Base-by-base conservation (phyloP, 37 sponge, comb jelly and placozoan genomes). In the Agelas oroides region DNA sequence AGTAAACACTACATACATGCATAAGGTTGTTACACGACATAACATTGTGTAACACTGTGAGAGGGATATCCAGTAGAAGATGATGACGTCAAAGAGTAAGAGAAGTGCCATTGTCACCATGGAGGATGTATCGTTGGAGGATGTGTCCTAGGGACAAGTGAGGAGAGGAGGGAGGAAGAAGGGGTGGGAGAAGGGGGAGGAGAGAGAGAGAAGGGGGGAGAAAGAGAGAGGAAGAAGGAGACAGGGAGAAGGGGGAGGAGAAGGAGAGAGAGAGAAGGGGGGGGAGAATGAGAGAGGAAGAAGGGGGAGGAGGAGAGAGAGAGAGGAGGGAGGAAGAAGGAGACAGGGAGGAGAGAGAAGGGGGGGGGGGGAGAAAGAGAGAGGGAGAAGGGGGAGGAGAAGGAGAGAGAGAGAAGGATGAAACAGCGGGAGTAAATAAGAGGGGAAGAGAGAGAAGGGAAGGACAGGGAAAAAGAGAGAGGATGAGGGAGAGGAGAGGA, bases 31-130 rank as follows among this genome's bases (percentile, higher is more conserved):
- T 27, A 64, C 65, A 15, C 58, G 17, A 56, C 17, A 19, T 56
- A 79, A 64, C 6, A 21, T 2, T 74, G 37, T 34, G 38, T 40
- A 21, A 80, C 76, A 76, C 74, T 84, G 75, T n/a, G n/a, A n/a
- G n/a, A n/a, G n/a, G n/a, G n/a, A n/a, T n/a, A n/a, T 91, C 92
- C 92, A 91, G 67, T 79, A 91, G 30, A 86, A 33, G 34, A 91
- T 82, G 64, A 71, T 27, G 66, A 41, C n/a, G 40, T 91, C 92
- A 1, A 86, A 21, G 0, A 86, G 56, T 35, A 87, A 33, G 20
- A 91, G 57, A 20, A 83, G 71, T 15, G 62, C 81, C 18, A 81
- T 21, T 2, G 86, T 80, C 24, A 85, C 68, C 17, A 68, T 20
- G 0, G 64, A 12, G 1, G 81, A 40, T 1, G 62, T 67, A 63